Conservation (phyloP, 1,140 invertebrate species). For the Akabosia matsudoensis region DNA sequence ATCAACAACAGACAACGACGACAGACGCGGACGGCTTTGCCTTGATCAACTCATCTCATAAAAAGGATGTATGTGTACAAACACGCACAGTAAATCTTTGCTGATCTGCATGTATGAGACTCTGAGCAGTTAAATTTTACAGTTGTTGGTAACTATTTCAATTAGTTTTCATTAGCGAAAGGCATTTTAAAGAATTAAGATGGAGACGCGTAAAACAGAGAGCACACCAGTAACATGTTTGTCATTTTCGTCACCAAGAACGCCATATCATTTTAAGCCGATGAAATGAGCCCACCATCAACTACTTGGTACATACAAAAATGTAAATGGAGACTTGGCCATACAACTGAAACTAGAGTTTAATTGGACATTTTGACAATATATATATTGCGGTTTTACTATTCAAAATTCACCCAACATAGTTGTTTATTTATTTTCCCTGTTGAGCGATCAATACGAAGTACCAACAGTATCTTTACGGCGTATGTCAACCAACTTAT, state of each 20-base stretch:
- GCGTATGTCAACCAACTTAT: too few species aligned
- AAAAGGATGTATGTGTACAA: neutral
- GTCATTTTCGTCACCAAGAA: too few species aligned
- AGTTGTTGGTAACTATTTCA: constrained; percentile 24
- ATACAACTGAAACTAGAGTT: neutral
- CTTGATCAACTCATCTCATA: constrained; percentile 2
- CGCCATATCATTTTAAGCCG: neutral
- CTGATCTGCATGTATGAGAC: constrained; percentile 21
- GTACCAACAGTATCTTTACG: too few species aligned
- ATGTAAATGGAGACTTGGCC: constrained; percentile 7
- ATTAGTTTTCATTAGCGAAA: constrained; percentile 30
- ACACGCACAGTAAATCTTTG: constrained; percentile 11
- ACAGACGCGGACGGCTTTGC: neutral
- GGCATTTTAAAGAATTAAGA: constrained; percentile 26
- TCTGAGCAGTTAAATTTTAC: constrained; percentile 23
- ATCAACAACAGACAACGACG: neutral
- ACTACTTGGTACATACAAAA: too few species aligned
- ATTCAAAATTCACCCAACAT: neutral
- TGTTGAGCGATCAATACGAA: neutral
- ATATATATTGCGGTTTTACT: neutral
- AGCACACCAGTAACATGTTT: neutral
- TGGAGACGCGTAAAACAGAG: neutral
- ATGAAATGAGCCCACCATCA: too few species aligned
- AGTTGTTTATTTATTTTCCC: neutral
- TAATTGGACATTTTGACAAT: neutral